Conservation (phyloP, 2,113 vertebrate species). For the Seriola dumerili region DNA sequence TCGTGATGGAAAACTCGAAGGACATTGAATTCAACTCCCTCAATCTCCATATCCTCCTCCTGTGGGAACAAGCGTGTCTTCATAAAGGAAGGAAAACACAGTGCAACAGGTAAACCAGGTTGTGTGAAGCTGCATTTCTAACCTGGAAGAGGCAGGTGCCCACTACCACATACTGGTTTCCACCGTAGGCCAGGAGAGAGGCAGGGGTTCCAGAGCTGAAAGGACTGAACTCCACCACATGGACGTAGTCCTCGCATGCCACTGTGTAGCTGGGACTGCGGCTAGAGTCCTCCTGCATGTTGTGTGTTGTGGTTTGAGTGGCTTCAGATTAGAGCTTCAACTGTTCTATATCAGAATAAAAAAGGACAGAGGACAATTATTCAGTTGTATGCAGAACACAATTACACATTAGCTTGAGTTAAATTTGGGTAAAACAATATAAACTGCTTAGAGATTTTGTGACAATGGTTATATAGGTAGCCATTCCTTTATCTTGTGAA, state of each 20-base stretch:
- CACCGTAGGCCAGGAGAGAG: conserved; percentile 94
- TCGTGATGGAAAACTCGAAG: conserved; percentile 91
- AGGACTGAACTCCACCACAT: conserved; percentile 96
- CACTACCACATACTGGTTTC: conserved; percentile 92
- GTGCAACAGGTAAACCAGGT: background rate
- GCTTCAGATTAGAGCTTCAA: background rate
- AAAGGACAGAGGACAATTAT: background rate
- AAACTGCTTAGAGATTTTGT: background rate
- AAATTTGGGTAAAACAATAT: background rate
- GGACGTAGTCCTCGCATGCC: conserved; percentile 93
- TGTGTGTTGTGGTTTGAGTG: conserved; percentile 36
- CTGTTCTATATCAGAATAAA: conserved; percentile 24
- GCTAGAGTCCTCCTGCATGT: conserved; percentile 90
- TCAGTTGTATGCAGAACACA: background rate
- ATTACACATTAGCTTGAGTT: background rate
- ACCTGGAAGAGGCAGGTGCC: conserved; percentile 94
- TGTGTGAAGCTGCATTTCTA: conserved; percentile 20
- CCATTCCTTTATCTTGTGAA: background rate
- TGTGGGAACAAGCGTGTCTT: conserved; percentile 59
- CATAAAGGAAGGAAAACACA: background rate
- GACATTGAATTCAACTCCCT: conserved; percentile 91
- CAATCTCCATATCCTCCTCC: conserved; percentile 93
- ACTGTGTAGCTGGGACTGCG: conserved; percentile 90
- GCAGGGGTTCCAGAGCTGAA: conserved; percentile 88
- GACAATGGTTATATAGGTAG: background rate